Percentiles rank a stretch among this genome's conserved stretches.
Evolutionary conservation across 2,113 vertebrate species (phyloP).

Genomic region (Thamnaconus septentrionalis): DNA sequence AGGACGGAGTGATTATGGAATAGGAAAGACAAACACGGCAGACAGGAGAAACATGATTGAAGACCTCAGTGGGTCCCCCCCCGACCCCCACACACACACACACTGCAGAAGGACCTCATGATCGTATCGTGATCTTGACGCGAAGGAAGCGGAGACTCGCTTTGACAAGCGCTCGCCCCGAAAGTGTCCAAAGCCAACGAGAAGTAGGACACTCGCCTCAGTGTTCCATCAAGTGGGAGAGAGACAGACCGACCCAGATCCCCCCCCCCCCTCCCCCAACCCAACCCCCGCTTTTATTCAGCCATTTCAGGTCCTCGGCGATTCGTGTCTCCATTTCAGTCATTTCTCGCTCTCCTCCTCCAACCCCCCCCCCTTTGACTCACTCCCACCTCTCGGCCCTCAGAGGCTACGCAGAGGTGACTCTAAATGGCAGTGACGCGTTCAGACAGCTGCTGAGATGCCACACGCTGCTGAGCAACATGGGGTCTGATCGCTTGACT

Average conservation of each 20-base stretch:
- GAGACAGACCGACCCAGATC: conserved; percentile 68
- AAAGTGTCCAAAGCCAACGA: conserved; percentile 65
- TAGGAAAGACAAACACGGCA: conserved; percentile 53
- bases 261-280: not conserved
- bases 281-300: conserved; percentile 41
- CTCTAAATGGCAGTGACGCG: conserved; percentile 31
- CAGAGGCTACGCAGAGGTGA: conserved; percentile 26
- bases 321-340: conserved; percentile 59
- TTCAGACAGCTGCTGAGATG: conserved; percentile 32
- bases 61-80: conserved; percentile 13
- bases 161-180: conserved; percentile 56
- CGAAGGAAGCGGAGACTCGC: conserved; percentile 8
- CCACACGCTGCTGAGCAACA: conserved; percentile 20
- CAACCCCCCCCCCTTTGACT: not conserved
- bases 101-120: conserved; percentile 6
- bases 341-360: not conserved
- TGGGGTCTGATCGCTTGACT: conserved; percentile 21
- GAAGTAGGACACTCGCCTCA: conserved; percentile 64
- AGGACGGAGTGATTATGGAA: conserved; percentile 56
- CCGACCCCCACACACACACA: too few relatives aligned
- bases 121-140: conserved; percentile 7
- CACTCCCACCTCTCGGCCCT: conserved; percentile 5
- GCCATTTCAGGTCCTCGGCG: conserved; percentile 60
- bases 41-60: conserved; percentile 17
- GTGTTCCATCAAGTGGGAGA: conserved; percentile 60